Evolutionary conservation across 2,888 invertebrate genomes (phyloP).

Genomic region (Mystacides longicornis): DNA sequence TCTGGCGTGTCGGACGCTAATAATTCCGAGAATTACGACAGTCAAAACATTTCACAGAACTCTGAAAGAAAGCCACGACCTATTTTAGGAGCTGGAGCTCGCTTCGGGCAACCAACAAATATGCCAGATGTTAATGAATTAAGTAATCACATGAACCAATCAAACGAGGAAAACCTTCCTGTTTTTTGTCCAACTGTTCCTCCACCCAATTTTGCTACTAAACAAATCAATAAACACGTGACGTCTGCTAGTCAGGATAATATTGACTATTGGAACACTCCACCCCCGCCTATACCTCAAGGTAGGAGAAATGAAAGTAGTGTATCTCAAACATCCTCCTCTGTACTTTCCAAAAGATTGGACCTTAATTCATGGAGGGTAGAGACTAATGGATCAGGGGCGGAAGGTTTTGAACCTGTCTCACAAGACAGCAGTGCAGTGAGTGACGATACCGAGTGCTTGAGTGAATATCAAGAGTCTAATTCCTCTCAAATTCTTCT

Average conservation of each 20-base stretch:
- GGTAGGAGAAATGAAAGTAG: neutral
- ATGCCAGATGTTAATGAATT: conserved; percentile 13
- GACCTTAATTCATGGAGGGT: conserved; percentile 25
- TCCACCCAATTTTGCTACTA: conserved; percentile 22
- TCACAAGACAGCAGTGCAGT: neutral
- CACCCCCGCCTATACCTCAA: conserved; percentile 16
- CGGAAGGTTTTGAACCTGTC: neutral
- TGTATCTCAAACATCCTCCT: neutral
- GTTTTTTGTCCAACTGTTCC: conserved; percentile 22
- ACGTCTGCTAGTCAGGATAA: conserved; percentile 18
- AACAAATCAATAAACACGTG: neutral
- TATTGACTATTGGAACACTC: conserved; percentile 22
- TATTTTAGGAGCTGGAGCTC: conserved; percentile 23
- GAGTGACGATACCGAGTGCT: neutral
- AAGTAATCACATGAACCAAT: conserved; percentile 3
- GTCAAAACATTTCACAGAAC: neutral
- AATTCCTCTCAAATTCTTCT: neutral
- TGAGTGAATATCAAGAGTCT: neutral
- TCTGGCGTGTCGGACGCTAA: conserved; percentile 18
- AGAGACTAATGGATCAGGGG: conserved; percentile 6
- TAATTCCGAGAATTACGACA: conserved; percentile 16
- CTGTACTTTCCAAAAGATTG: conserved; percentile 11
- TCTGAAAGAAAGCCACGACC: conserved; percentile 23
- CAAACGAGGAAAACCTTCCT: conserved; percentile 15
- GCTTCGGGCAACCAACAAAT: conserved; percentile 5